These are phyloP conservation scores for Hirundichthys speculiger DNA, from an alignment of 2,113 vertebrate species.

Conservation along the genomic window DNA sequence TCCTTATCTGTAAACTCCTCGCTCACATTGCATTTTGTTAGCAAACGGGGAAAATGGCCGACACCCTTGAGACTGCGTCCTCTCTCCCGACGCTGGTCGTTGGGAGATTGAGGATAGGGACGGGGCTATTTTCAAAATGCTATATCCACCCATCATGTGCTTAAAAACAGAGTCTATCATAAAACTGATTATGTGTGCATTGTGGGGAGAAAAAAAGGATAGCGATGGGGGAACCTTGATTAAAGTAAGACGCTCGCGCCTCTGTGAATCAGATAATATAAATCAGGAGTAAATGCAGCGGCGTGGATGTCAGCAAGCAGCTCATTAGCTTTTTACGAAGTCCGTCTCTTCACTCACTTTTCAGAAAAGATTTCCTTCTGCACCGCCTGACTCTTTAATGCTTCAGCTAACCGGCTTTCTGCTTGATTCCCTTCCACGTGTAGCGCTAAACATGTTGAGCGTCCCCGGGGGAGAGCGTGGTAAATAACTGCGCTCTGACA, in stretches of 20 bases:
- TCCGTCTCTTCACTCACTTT: conserved; percentile 24
- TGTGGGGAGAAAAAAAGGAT: conserved; percentile 59
- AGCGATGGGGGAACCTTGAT: conserved; percentile 71
- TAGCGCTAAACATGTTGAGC: conserved; percentile 50
- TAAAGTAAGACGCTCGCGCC: conserved; percentile 76
- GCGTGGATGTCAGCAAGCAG: conserved; percentile 69
- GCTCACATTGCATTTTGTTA: conserved; percentile 51
- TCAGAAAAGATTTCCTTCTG: conserved; percentile 20
- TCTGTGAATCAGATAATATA: conserved; percentile 75
- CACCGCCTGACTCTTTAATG: conserved; percentile 25
- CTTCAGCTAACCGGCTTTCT: conserved; percentile 60
- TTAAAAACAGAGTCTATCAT: conserved; percentile 80
- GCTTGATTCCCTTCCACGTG: conserved; percentile 59
- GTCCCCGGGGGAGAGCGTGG: conserved; percentile 35
- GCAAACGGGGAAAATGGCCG: conserved; percentile 61
- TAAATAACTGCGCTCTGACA: conserved; percentile 52
- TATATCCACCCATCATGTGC: conserved; percentile 81
- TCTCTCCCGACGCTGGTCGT: conserved; percentile 48
- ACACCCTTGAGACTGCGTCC: conserved; percentile 55
- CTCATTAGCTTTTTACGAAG: conserved; percentile 71
- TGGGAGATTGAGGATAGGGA: conserved; percentile 59
- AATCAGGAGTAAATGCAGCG: conserved; percentile 73
- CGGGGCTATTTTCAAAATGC: conserved; percentile 76
- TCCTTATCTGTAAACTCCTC: conserved; percentile 26
- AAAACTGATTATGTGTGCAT: conserved; percentile 71